These are phyloP conservation scores for Erpornis zantholeuca DNA, from an alignment of 2,113 vertebrate genomes.

Conservation along the genomic window DNA sequence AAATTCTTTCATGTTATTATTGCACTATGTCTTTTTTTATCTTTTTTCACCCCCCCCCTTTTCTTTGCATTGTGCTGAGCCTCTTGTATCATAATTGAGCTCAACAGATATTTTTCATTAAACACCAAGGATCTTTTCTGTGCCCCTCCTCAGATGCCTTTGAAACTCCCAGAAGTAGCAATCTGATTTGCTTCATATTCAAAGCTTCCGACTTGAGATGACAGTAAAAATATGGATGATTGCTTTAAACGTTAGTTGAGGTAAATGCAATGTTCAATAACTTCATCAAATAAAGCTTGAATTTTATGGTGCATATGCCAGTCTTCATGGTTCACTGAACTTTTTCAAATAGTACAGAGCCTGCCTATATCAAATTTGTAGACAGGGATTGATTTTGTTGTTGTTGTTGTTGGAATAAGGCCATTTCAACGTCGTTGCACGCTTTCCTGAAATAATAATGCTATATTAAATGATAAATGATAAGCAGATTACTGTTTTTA, in stretches of 20 bases:
- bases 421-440: slow-evolving; percentile 53
- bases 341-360: slow-evolving; percentile 63
- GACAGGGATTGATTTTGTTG: slow-evolving; percentile 74
- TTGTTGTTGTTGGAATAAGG: slow-evolving; percentile 60
- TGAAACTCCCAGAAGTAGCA: slow-evolving; percentile 39
- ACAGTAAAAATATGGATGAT: slow-evolving; percentile 38
- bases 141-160: slow-evolving; percentile 23
- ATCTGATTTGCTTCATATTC: slow-evolving; percentile 42
- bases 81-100: slow-evolving; percentile 26
- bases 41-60: background rate
- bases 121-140: slow-evolving; percentile 9
- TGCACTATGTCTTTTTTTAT: slow-evolving; percentile 7
- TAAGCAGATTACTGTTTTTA: slow-evolving; percentile 72
- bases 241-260: slow-evolving; percentile 55
- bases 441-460: slow-evolving; percentile 70
- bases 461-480: slow-evolving; percentile 71
- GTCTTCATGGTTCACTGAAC: slow-evolving; percentile 68
- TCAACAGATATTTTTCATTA: slow-evolving; percentile 67
- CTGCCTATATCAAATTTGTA: slow-evolving; percentile 73
- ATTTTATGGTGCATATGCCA: slow-evolving; percentile 73
- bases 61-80: slow-evolving; percentile 1
- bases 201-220: slow-evolving; percentile 41
- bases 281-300: slow-evolving; percentile 71
- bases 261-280: slow-evolving; percentile 69
- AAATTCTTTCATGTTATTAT: slow-evolving; percentile 65